Evolutionary conservation across 2,888 invertebrate genomes (phyloP).

Genomic region (Geophilus truncorum): DNA sequence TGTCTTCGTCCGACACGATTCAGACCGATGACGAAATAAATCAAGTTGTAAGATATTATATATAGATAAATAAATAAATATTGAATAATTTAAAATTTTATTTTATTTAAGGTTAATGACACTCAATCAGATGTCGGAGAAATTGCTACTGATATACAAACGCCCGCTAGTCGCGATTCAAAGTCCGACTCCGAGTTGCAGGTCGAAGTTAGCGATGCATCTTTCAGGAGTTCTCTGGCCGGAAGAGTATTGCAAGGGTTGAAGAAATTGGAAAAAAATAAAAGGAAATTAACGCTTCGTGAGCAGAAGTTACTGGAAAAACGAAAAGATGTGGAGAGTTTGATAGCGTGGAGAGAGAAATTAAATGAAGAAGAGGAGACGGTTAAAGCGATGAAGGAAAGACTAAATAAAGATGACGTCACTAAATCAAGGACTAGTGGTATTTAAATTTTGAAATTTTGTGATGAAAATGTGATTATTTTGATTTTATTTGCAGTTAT

Average conservation of each 20-base stretch:
- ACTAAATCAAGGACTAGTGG: too few species aligned
- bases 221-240: neutral
- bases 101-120: neutral
- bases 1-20: conserved; percentile 39
- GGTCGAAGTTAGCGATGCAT: neutral
- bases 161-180: neutral
- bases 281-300: conserved; percentile 32
- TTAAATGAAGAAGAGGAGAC: conserved; percentile 47
- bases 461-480: neutral
- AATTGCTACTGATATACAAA: neutral
- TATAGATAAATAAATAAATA: neutral
- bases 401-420: too few species aligned
- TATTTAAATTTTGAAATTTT: neutral
- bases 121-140: neutral
- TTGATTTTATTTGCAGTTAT: neutral
- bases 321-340: conserved; percentile 46
- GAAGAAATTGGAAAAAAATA: conserved; percentile 44
- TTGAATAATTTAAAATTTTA: neutral
- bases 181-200: neutral
- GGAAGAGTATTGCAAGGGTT: conserved; percentile 42
- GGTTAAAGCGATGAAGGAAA: conserved; percentile 46
- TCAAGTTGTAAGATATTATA: conserved; percentile 39
- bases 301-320: conserved; percentile 46
- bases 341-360: conserved; percentile 47
- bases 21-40: conserved; percentile 45